Conservation (phyloP, 2,888 invertebrate genomes). For the Amblyjoppa fuscipennis region DNA sequence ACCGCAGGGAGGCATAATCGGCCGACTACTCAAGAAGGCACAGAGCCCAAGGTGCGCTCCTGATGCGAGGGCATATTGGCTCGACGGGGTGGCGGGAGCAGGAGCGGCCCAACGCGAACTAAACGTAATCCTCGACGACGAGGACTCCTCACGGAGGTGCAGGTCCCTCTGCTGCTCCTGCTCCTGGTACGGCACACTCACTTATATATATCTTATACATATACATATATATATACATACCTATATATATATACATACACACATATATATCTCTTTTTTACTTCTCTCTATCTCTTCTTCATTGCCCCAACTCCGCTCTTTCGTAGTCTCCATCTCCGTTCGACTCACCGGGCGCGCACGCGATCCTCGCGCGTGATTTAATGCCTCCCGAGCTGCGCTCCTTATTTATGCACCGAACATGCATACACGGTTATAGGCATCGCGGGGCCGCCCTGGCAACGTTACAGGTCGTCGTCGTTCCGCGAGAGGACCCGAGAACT, state of each 20-base stretch:
- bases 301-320: conserved; percentile 18
- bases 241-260: no score
- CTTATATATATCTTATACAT: neutral
- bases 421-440: conserved; percentile 79
- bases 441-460: conserved; percentile 74
- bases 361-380: conserved; percentile 83
- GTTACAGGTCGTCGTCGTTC: conserved; percentile 76
- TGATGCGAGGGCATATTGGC: conserved; percentile 83
- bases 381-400: conserved; percentile 82
- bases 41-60: conserved; percentile 72
- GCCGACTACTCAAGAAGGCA: conserved; percentile 82
- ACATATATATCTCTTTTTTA: no score
- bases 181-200: conserved; percentile 55
- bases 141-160: conserved; percentile 60
- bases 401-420: conserved; percentile 84
- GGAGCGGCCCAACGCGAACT: conserved; percentile 72
- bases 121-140: conserved; percentile 61
- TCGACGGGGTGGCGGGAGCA: conserved; percentile 78
- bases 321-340: conserved; percentile 29
- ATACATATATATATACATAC: neutral
- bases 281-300: conserved; percentile 43
- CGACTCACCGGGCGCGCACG: conserved; percentile 72
- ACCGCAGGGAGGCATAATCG: conserved; percentile 73
- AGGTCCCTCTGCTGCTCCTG: conserved; percentile 48
- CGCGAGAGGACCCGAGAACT: conserved; percentile 52